These are phyloP conservation scores for Plodia interpunctella DNA, from an alignment of 1,140 invertebrate species.

Conservation along the genomic window DNA sequence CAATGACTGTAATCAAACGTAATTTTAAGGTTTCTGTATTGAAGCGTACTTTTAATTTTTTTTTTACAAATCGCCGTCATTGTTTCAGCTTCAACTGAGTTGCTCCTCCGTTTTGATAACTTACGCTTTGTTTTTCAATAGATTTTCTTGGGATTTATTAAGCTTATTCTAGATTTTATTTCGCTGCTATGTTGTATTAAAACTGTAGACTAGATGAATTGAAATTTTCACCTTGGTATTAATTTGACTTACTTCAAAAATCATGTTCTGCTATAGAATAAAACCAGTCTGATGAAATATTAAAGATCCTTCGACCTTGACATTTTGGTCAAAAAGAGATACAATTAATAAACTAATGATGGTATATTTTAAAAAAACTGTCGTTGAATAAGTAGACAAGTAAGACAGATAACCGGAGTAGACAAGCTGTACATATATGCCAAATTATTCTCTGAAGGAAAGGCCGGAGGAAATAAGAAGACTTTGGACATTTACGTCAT, in stretches of 20 bases:
- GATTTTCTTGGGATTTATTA: neutral
- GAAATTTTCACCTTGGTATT: neutral
- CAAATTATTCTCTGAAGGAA: no score
- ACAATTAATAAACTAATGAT: neutral
- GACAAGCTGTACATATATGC: no score
- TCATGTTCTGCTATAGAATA: neutral
- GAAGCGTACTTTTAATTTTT: neutral
- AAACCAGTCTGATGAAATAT: neutral
- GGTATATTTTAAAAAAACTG: no score
- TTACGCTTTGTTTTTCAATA: neutral
- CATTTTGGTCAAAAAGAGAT: neutral
- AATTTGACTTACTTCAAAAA: neutral
- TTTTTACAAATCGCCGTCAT: neutral
- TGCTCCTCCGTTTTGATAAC: neutral
- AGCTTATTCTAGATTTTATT: neutral
- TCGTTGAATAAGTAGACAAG: no score
- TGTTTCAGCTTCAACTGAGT: neutral
- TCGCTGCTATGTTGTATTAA: neutral
- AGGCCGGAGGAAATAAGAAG: no score
- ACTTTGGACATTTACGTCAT: no score
- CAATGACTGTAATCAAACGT: conserved; percentile 22
- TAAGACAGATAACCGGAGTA: no score
- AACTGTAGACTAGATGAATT: neutral
- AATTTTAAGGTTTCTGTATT: conserved; percentile 16
- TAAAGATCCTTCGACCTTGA: neutral